Evolutionary conservation across 2,797 vertebrate species (phyloP).

Genomic region (Phoeniculus purpureus): DNA sequence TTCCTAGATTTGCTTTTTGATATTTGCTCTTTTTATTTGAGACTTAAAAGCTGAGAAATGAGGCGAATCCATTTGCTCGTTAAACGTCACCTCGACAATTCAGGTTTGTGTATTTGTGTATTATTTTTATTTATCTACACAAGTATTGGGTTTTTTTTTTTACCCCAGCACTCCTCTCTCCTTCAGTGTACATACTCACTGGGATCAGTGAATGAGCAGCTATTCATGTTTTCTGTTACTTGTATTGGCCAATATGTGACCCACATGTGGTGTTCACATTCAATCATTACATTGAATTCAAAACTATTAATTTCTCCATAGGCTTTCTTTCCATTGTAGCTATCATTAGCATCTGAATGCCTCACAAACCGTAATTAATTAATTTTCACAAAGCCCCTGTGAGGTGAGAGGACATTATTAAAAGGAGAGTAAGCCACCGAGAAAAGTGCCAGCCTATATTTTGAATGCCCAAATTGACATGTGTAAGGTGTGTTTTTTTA

Average conservation of each 20-base stretch:
- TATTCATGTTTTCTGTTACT: conserved; percentile 60
- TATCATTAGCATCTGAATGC: conserved; percentile 72
- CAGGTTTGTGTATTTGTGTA: neutral
- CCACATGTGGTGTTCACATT: conserved; percentile 62
- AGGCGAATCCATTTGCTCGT: neutral
- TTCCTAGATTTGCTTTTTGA: neutral
- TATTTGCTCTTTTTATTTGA: neutral
- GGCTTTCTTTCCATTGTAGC: conserved; percentile 69
- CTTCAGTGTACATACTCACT: conserved; percentile 9
- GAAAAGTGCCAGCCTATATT: conserved; percentile 63
- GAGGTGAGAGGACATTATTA: conserved; percentile 70
- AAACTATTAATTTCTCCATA: conserved; percentile 73
- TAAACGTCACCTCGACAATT: neutral
- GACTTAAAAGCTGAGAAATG: neutral
- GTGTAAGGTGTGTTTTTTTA: conserved; percentile 67
- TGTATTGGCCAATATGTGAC: conserved; percentile 63
- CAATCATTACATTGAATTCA: conserved; percentile 68
- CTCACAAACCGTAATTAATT: conserved; percentile 69
- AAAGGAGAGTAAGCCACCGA: conserved; percentile 54
- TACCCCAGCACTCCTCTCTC: neutral
- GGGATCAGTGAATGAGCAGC: conserved; percentile 58
- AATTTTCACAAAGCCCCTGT: conserved; percentile 70
- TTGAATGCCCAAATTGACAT: conserved; percentile 62
- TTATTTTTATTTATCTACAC: neutral
- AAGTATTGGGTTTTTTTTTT: neutral